phyloP scores from a whole-genome alignment of 2,797 vertebrate species.

The Glyptemys insculpta region DNA sequence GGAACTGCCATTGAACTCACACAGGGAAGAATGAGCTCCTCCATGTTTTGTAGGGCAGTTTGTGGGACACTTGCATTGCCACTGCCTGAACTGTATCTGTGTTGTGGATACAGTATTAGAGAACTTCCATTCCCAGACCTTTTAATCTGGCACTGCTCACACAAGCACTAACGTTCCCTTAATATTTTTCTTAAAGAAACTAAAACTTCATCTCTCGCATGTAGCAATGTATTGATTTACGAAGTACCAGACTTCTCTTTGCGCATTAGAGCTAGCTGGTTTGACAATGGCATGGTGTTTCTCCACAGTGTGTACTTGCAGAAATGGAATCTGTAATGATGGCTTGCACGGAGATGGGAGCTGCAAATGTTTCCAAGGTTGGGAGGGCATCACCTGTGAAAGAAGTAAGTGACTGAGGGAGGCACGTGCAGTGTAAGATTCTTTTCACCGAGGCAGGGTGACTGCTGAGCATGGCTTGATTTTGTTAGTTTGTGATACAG shows the following conservation, averaged over 20 bases:
- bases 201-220: neutral
- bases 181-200: neutral
- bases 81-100: neutral
- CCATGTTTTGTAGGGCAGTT: neutral
- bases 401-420: constrained; percentile 79
- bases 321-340: constrained; percentile 91
- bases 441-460: neutral
- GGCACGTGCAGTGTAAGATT: fast-evolving
- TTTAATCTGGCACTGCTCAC: neutral
- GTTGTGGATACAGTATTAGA: neutral
- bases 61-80: neutral
- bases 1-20: neutral
- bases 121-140: neutral
- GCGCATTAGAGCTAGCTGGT: neutral
- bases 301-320: constrained; percentile 88
- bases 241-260: neutral
- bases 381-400: constrained; percentile 90
- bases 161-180: neutral
- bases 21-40: neutral
- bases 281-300: neutral
- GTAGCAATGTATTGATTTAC: fast-evolving
- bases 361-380: constrained; percentile 92
- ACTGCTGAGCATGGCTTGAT: neutral
- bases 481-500: neutral
- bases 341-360: constrained; percentile 89